A percentile compares a stretch with the other conserved stretches of the same genome.
These are phyloP conservation scores for Zophobas atratus DNA, from an alignment of 1,140 invertebrate genomes.

Conservation along the genomic window DNA sequence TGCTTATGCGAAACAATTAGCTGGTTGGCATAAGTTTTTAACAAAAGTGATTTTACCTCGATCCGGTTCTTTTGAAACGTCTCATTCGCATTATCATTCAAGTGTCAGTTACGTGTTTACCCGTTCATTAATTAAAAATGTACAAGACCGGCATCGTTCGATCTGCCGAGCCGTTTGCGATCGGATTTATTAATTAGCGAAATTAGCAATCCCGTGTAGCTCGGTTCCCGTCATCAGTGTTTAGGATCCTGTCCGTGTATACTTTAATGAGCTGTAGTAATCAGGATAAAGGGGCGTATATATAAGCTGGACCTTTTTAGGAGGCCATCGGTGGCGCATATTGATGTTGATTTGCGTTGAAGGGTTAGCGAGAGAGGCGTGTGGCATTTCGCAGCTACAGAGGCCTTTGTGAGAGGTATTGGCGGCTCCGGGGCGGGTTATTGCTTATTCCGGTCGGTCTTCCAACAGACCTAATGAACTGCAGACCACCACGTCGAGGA, in stretches of 20 bases:
- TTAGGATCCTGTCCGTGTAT: constrained; percentile 23
- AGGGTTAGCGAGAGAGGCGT: constrained; percentile 28
- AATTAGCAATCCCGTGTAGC: constrained; percentile 6
- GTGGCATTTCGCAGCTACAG: constrained; percentile 34
- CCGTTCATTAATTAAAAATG: too few relatives aligned
- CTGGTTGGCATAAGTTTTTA: too few relatives aligned
- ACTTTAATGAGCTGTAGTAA: constrained; percentile 31
- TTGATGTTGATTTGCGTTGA: constrained; percentile 45
- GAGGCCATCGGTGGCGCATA: constrained; percentile 40
- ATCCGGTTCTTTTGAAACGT: too few relatives aligned
- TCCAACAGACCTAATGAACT: constrained; percentile 45
- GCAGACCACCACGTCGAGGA: constrained; percentile 26
- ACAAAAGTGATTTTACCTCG: too few relatives aligned
- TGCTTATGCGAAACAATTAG: too few relatives aligned
- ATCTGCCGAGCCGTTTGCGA: background rate
- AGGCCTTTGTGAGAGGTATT: constrained; percentile 36
- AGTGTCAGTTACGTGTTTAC: too few relatives aligned
- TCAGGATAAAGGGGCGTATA: constrained; percentile 15
- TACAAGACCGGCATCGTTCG: too few relatives aligned
- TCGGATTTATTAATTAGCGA: constrained; percentile 20
- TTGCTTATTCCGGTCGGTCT: constrained; percentile 46
- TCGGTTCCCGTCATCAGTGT: constrained; percentile 1
- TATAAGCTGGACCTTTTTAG: constrained; percentile 39
- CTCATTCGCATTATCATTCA: too few relatives aligned
- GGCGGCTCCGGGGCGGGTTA: constrained; percentile 40